Base-by-base conservation (phyloP, 2,888 invertebrate genomes). In the Lottia scabra region DNA sequence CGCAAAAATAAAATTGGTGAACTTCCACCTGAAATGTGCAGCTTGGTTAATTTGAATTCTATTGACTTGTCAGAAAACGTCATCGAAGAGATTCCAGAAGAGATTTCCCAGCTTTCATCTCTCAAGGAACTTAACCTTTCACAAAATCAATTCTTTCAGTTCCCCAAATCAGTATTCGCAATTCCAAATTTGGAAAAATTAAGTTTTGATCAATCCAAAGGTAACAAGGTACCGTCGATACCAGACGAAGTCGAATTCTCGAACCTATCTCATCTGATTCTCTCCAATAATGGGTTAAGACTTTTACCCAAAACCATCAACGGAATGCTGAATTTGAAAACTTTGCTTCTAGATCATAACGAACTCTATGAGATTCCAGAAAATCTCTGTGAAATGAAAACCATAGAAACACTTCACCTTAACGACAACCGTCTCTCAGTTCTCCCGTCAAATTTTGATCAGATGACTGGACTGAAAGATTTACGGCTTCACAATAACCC, bases 21-120 rank as follows among this genome's bases (percentile, higher is more conserved):
- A 8, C 84, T 87, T 64, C 75, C 82, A 8, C 46, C 74, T 1
- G 83, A 84, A 48, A 63, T 87, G n/a, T 83, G 86, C 71, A 56
- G 68, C 3, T 71, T 87, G 12, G 43, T 63, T 10, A 70, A 78
- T 26, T 72, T 87, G 23, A 78, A 82, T 44, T 73, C 78, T 63
- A 56, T 86, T 6, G 83, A 87, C 68, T 65, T 88, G 30, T 79
- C 86, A 6, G 74, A 79, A 66, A 87, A 87, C 73, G 43, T 68
- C 8, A 27, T 87, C 5, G 78, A 77, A 15, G 82, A 83, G 15
- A 74, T 85, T 26, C 85, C 86, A 2, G 84, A 84, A 63, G 96
- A 96, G 12, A 95, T 97, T 92, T 96, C 96, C 78, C 94, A 96
- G 83, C 91, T 98, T 67, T 56, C 30, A 12, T 46, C 67, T 8